Base-by-base conservation (phyloP, 2,797 vertebrate species). In the Amniataba percoides region DNA sequence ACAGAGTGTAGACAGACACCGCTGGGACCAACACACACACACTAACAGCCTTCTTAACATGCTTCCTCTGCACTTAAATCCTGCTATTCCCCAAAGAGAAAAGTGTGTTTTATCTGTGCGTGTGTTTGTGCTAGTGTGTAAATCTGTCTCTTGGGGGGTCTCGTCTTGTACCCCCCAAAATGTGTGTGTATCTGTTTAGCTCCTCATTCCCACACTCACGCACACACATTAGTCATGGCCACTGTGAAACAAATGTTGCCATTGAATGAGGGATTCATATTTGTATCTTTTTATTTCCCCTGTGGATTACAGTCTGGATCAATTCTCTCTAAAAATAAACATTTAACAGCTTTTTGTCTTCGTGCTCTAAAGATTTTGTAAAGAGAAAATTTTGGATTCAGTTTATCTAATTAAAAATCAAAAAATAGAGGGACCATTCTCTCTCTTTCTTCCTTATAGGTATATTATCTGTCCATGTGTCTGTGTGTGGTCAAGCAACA, bases 21-120 rank as follows among this genome's bases (percentile, higher is more conserved):
- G 43, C 74, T 65, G 51, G 66, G 63, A 80, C 68, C 68, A 77
- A 59, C 51, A 15, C 56, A 58, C 55, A 39, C 77, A 65, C 67
- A 65, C 79, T 64, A 68, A 59, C 76, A 80, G 80, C 60, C 71
- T 75, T 84, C 83, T 86, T 86, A 89, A 89, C 75, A 85, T 81
- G 80, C 87, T 89, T 92, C 88, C 88, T 89, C 73, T 83, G 66
- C 83, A 85, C 85, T 91, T 89, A 87, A 90, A 88, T 88, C 78
- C 21, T 60, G 21, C 66, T 59, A 40, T 77, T 86, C 86, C 80
- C 77, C 10, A 7, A 75, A 76, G 87, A 82, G 61, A 59, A 63
- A 1, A 49, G 53, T 86, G 76, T 66, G 64, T 71, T 59, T 86
- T 88, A 73, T 90, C 76, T 87, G 34, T 78, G 71, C 27, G 27